Base-by-base conservation (phyloP, 2,888 invertebrate species). In the Tetrapedia diversipes region DNA sequence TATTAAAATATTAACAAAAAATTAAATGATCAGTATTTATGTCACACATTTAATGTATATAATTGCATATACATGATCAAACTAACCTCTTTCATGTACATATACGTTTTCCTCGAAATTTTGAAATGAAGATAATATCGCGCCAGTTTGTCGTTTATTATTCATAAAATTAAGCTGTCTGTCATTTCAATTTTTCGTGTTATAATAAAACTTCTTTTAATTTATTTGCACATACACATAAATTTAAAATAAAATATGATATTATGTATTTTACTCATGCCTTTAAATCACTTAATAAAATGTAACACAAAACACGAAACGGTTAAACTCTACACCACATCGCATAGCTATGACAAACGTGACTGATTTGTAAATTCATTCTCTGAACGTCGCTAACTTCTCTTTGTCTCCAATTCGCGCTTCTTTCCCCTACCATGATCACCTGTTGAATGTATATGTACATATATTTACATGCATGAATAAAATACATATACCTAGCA, bases 391-490 rank as follows among this genome's bases (percentile, higher is more conserved):
- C 63, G 27, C 60, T 56, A 49, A 57, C 61, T 71, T 66, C 29
- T 75, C 65, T 73, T 57, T 63, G 60, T 39, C 34, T 41, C 39
- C 39, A 22, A 54, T 53, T 71, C 73, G 69, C 63, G 79, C 79
- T 56, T 61, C 45, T 79, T 68, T 57, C n/a, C 77, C 79, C 79
- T 47, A 63, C 79, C 37, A 69, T 16, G 3, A 1, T 57, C 74
- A 79, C 79, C 79, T 79, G 79, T 78, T 78, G 79, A 54, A 24
- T 72, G 39, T 59, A 19, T 65, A 16, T n/a, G 59, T 63, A 34
- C 34, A 29, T 47, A 63, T 47, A 59, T n/a, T 1, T 34, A n/a
- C 7, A 22, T 4, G 16, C 1, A 29, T 19, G 22, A n/a, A 14
- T 37, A 3, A 10, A 32, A 39, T 19, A 22, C 0, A 43, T 2